Evolutionary conservation across 2,797 vertebrate species (phyloP), one percentile per base, ranked within the genome.

Genomic region (Philypnodon macrostomus): DNA sequence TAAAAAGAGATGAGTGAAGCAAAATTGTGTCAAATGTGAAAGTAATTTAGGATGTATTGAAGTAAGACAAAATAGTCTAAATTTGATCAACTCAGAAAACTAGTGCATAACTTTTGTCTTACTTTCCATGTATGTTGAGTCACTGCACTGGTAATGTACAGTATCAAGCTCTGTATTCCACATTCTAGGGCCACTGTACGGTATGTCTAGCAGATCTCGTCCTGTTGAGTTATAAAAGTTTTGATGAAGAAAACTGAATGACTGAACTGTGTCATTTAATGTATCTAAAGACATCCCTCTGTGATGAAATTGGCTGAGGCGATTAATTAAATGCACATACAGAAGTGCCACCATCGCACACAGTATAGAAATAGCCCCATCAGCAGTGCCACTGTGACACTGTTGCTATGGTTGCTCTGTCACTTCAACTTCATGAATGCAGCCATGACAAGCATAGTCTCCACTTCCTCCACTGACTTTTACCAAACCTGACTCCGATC

Each of bases 401-500:
- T 23, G 45, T 50, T 54, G 23, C 50, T 23, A 46, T 46, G 57
- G 52, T 40, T 37, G 15, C 51, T 11, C 24, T 42, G 24, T 61
- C 17, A 24, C 19, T 60, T 15, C 33, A 31, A 7, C 23, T 40
- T 13, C 1, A 6, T 16, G 30, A 14, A 24, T 23, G 11, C 17
- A 13, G 14, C 14, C 39, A 18, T n/a, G 16, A 32, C 26, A 8
- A 55, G 21, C 19, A 10, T 1, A 2, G 40, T 15, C 9, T 18
- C n/a, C 18, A 5, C 17, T 8, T 24, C 9, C 9, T 29, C 10
- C 14, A 15, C 13, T 5, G 13, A 52, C 7, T 19, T 39, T n/a
- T 7, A 6, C 37, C 29, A 29, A 27, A 42, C 15, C 15, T 15
- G 7, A 44, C 14, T 44, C 24, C 1, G 5, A 16, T 10, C 4